phyloP scores from a whole-genome alignment of 2,113 vertebrate genomes.

The Oophaga pumilio region DNA sequence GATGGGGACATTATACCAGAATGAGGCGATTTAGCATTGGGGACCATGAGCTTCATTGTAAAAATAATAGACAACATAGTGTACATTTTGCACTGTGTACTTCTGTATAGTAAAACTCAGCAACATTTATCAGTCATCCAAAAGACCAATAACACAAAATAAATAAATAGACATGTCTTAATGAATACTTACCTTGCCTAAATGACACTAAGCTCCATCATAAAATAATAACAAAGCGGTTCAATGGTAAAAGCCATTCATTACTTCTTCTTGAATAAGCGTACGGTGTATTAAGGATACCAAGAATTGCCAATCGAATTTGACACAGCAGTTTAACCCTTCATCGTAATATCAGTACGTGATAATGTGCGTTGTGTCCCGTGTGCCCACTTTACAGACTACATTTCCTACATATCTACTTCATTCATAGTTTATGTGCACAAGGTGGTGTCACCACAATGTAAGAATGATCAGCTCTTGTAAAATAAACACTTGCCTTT shows the following conservation, averaged over 20 bases:
- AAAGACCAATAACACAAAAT: no score
- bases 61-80: no score
- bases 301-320: neutral
- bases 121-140: no score
- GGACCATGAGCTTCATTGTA: no score
- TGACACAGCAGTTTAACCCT: neutral
- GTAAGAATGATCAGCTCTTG: neutral
- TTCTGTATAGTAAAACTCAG: no score
- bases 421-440: neutral
- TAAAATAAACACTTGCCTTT: constrained; percentile 1
- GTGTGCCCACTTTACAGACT: neutral
- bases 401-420: neutral
- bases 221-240: neutral
- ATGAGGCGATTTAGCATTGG: no score
- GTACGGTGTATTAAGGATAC: neutral
- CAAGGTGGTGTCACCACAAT: neutral
- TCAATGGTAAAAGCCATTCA: neutral
- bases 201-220: no score
- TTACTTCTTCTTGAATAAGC: neutral
- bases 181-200: no score
- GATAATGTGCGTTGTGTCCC: neutral
- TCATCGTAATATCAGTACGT: neutral
- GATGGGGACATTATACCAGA: no score
- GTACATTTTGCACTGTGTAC: no score
- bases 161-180: no score